Base-by-base conservation (phyloP, 2,888 invertebrate genomes). In the Pegoplata infirma region DNA sequence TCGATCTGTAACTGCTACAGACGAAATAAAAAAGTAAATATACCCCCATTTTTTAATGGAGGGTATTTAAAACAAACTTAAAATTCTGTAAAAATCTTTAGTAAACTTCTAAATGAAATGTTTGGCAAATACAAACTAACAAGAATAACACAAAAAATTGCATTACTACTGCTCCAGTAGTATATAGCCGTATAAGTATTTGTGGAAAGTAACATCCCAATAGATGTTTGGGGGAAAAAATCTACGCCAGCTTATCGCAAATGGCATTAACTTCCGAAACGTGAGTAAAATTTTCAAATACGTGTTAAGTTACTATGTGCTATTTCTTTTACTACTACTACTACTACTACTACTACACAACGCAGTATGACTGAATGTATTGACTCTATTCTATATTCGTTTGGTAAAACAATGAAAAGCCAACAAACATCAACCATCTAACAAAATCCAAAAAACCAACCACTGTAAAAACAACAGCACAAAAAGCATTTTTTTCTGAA, bases 181-280 rank as follows among this genome's bases (percentile, higher is more conserved):
- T 46, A 17, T 49, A 23, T 5, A 8, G 12, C 12, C 32, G 58
- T 7, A 23, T 55, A 19, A 25, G 25, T 23, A 12, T 55, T 14
- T 10, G 44, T 32, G 25, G 17, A n/a, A 68, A 75, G 36, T 25
- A 61, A 23, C 67, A 75, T 61, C 46, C 10, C 61, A 53, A 55
- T 47, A 53, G 4, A 36, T 12, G 12, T 28, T 28, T 28, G 28
- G 28, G 28, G 28, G n/a, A 63, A 55, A 67, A 49, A 72, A 80
- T 74, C 78, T 73, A 76, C 80, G 86, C 85, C 84, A 86, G 85
- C 87, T 86, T 86, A 86, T 85, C 86, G 88, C 86, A 87, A 87
- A 87, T 86, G 88, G 88, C 86, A 87, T 85, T 87, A 88, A 88
- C 87, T 87, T 86, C 86, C 86, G 84, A 82, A 82, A 87, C 87